A percentile compares a stretch with the other conserved stretches of the same genome.
Conservation (phyloP, 2,113 vertebrate genomes). For the Aphyosemion australe region DNA sequence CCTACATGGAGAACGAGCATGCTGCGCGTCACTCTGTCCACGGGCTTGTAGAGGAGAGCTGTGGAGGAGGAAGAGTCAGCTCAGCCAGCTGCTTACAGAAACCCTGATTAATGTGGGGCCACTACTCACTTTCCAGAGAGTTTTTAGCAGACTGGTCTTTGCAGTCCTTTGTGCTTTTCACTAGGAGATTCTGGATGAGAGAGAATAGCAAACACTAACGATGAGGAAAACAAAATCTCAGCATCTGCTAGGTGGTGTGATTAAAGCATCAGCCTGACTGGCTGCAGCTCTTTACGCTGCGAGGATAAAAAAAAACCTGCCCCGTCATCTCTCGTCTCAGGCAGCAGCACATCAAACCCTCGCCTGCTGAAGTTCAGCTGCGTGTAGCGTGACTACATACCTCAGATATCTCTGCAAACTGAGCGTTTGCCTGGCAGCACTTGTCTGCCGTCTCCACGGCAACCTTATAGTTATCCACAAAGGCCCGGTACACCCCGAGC, state of each 20-base stretch:
- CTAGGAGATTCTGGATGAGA: constrained; percentile 87
- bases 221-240: constrained; percentile 13
- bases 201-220: constrained; percentile 37
- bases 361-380: constrained; percentile 34
- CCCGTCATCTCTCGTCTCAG: constrained; percentile 50
- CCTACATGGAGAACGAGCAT: constrained; percentile 96
- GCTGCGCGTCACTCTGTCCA: constrained; percentile 96
- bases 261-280: no score
- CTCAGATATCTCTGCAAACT: constrained; percentile 99
- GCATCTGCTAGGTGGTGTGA: constrained; percentile 13
- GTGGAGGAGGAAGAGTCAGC: constrained; percentile 53
- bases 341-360: constrained; percentile 59
- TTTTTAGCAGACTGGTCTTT: constrained; percentile 91
- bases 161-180: constrained; percentile 90
- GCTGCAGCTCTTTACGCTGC: constrained; percentile 8
- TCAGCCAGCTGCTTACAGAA: constrained; percentile 25
- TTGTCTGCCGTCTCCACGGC: constrained; percentile 98
- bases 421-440: constrained; percentile 96
- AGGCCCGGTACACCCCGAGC: constrained; percentile 96
- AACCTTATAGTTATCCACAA: constrained; percentile 98
- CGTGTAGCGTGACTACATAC: constrained; percentile 75
- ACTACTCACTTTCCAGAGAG: constrained; percentile 93
- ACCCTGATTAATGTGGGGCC: constrained; percentile 38
- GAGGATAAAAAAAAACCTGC: constrained; percentile 37
- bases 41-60: constrained; percentile 97